These are phyloP conservation scores for Netelia fuscicornis DNA, from an alignment of 2,888 invertebrate genomes.

Conservation along the genomic window DNA sequence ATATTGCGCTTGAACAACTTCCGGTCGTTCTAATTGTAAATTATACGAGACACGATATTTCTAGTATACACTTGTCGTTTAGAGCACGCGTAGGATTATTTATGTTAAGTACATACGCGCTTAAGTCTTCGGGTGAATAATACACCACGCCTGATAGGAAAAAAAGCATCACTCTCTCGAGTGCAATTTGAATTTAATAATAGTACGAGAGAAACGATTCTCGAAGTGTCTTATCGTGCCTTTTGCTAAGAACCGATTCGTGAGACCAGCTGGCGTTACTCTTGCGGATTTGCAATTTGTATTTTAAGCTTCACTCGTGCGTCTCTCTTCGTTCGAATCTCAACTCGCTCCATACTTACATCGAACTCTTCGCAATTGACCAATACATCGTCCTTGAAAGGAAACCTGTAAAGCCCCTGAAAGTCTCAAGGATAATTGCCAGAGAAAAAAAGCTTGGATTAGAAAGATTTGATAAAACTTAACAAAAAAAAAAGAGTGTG, in stretches of 20 bases:
- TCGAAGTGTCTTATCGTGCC: constrained; percentile 28
- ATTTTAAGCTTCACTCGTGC: constrained; percentile 59
- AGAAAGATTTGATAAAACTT: background rate
- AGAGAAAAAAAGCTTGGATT: background rate
- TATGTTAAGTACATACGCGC: constrained; percentile 26
- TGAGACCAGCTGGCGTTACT: constrained; percentile 59
- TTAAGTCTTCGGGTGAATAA: constrained; percentile 35
- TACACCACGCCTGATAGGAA: constrained; percentile 3
- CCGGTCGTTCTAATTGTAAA: constrained; percentile 56
- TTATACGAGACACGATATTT: constrained; percentile 30
- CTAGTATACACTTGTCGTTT: background rate
- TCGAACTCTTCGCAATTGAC: background rate
- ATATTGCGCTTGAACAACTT: constrained; percentile 15
- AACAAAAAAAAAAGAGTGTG: background rate
- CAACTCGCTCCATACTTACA: constrained; percentile 34
- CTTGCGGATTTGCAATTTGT: constrained; percentile 56
- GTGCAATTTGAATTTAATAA: constrained; percentile 29
- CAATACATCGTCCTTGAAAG: constrained; percentile 30
- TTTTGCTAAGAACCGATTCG: constrained; percentile 39
- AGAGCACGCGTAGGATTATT: constrained; percentile 24
- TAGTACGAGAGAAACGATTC: constrained; percentile 28
- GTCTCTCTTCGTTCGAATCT: constrained; percentile 2
- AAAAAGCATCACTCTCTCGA: constrained; percentile 9
- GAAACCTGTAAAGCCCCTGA: constrained; percentile 6
- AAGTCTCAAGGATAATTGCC: background rate